phyloP scores from a whole-genome alignment of 2,113 vertebrate species.

The Tetrao urogallus region DNA sequence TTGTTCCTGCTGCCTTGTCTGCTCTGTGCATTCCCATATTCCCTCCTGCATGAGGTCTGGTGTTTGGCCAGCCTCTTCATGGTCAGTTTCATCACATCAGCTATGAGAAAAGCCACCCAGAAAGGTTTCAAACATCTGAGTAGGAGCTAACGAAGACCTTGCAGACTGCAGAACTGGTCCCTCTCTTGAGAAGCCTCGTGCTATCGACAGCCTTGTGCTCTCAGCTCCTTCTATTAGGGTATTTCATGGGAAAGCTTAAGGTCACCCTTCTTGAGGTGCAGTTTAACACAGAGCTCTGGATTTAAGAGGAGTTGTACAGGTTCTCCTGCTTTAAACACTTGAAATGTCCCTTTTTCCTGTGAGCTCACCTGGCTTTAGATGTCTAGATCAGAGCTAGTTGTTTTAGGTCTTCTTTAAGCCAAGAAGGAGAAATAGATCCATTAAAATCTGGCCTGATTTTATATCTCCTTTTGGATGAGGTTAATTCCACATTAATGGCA shows the following conservation, averaged over 20 bases:
- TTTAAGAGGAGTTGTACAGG: neutral
- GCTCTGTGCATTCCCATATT: constrained; percentile 28
- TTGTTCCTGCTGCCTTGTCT: constrained; percentile 1
- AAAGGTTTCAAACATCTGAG: neutral
- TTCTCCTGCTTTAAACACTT: neutral
- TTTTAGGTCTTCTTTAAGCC: neutral
- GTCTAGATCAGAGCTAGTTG: neutral
- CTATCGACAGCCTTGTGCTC: neutral
- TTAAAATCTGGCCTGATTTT: constrained; percentile 40
- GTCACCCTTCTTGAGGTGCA: neutral
- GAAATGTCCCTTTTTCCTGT: neutral
- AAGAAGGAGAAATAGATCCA: neutral
- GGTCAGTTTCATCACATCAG: constrained; percentile 32
- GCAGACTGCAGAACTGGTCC: neutral
- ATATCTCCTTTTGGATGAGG: constrained; percentile 52
- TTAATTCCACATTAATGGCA: constrained; percentile 69
- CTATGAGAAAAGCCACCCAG: constrained; percentile 9
- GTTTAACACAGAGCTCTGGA: neutral
- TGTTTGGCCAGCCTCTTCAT: constrained; percentile 39
- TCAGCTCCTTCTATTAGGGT: neutral
- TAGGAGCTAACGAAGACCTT: neutral
- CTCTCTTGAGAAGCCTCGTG: neutral
- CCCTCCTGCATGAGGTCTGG: constrained; percentile 50
- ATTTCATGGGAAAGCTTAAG: neutral
- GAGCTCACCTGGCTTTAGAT: constrained; percentile 30